phyloP scores from a whole-genome alignment of 2,797 vertebrate species.

The Thunnus albacares region DNA sequence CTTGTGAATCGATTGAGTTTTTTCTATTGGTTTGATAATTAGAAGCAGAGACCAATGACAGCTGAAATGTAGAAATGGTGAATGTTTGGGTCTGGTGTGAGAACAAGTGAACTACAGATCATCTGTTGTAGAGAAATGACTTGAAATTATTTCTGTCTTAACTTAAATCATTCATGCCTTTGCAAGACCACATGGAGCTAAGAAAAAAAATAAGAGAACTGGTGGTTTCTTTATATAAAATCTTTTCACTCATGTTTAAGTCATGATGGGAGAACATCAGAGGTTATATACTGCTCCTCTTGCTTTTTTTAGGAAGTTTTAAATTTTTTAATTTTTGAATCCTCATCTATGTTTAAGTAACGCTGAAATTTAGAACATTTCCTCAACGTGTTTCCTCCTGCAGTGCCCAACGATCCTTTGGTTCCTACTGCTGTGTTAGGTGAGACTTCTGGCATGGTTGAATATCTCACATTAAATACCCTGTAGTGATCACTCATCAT shows the following conservation, averaged over 20 bases:
- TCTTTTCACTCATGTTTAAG: not conserved
- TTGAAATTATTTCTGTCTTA: not conserved
- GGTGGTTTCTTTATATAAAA: not conserved
- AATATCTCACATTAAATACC: conserved; percentile 70
- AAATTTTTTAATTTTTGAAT: not conserved
- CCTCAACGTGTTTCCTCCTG: conserved; percentile 80
- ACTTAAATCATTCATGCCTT: not conserved
- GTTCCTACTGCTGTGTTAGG: conserved; percentile 99
- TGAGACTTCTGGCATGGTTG: conserved; percentile 87
- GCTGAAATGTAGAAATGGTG: not conserved
- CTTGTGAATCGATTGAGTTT: no score
- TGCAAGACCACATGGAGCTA: not conserved
- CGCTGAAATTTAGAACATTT: conserved; percentile 40
- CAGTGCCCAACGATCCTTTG: conserved; percentile 99
- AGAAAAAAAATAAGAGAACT: not conserved
- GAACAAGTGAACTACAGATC: not conserved
- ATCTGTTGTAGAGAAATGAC: not conserved
- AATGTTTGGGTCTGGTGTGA: not conserved
- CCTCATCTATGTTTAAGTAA: conserved; percentile 21
- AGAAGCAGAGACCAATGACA: not conserved
- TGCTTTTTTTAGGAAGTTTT: not conserved
- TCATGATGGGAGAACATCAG: not conserved
- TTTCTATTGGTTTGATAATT: not conserved
- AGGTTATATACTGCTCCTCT: not conserved
- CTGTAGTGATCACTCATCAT: conserved; percentile 68